Evolutionary conservation across 2,888 invertebrate genomes (phyloP).

Genomic region (Brenthis ino): DNA sequence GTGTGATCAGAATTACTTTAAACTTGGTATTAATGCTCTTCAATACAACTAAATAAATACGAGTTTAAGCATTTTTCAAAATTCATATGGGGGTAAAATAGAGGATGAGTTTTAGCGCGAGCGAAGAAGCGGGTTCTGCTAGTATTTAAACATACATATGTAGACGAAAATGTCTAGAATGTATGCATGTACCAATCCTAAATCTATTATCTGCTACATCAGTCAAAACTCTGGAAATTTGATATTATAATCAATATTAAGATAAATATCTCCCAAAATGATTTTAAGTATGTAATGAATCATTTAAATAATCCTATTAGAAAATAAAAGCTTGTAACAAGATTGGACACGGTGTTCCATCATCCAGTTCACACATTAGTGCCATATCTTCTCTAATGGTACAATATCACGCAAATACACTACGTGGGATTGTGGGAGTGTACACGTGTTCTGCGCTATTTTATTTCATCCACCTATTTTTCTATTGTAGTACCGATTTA

Average conservation of each 20-base stretch:
- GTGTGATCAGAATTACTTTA: no score
- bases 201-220: no score
- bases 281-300: slow-evolving; percentile 4
- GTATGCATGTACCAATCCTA: no score
- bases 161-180: no score
- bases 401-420: slow-evolving; percentile 39
- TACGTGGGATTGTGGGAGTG: slow-evolving; percentile 40
- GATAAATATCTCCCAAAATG: neutral
- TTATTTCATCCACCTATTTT: neutral
- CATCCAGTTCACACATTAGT: slow-evolving; percentile 38
- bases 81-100: no score
- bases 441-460: slow-evolving; percentile 39
- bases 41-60: no score
- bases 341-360: slow-evolving; percentile 14
- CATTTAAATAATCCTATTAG: slow-evolving; percentile 14
- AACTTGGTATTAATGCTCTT: no score
- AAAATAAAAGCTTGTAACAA: slow-evolving; percentile 13
- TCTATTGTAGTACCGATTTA: no score
- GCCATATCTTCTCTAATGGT: slow-evolving; percentile 40
- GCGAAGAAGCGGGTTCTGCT: no score
- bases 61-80: no score
- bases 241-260: slow-evolving; percentile 4
- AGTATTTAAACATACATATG: no score
- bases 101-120: no score
- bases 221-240: neutral